Conservation (phyloP, 2,888 invertebrate species). For the Gortyna flavago region DNA sequence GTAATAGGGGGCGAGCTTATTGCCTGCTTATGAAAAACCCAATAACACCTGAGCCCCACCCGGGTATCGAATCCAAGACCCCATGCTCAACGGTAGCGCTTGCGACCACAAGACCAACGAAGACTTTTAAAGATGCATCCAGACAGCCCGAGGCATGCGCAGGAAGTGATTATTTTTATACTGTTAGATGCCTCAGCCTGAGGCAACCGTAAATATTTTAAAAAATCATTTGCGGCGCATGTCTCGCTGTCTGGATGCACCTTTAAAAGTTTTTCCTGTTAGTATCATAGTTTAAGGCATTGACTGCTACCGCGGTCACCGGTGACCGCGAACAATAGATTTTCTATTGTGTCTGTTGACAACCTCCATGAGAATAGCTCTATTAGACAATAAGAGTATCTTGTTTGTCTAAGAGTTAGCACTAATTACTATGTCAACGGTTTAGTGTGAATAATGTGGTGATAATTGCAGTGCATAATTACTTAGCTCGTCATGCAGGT, state of each 20-base stretch:
- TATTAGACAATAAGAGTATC: neutral
- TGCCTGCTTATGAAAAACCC: neutral
- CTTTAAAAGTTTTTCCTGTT: neutral
- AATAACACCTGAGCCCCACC: neutral
- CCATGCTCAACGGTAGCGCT: no score
- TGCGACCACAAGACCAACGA: neutral
- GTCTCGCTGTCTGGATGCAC: no score
- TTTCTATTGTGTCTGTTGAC: no score
- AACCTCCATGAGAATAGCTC: constrained; percentile 12
- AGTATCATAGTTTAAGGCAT: neutral
- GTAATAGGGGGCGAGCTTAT: neutral
- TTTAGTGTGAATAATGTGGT: constrained; percentile 32
- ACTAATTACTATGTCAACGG: constrained; percentile 21
- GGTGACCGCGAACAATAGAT: no score
- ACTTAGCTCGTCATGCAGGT: neutral
- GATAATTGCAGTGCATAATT: constrained; percentile 27
- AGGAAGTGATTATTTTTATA: no score
- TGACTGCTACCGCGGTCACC: no score
- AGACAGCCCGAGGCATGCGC: no score
- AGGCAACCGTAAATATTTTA: no score
- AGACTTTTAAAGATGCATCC: no score
- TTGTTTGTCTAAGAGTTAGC: constrained; percentile 15
- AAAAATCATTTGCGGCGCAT: no score
- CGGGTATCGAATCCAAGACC: neutral
- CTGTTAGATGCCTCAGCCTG: no score